Evolutionary conservation across 35 echinoderm and acorn worm genomes (phyloP).

Genomic region (Acanthaster planci): DNA sequence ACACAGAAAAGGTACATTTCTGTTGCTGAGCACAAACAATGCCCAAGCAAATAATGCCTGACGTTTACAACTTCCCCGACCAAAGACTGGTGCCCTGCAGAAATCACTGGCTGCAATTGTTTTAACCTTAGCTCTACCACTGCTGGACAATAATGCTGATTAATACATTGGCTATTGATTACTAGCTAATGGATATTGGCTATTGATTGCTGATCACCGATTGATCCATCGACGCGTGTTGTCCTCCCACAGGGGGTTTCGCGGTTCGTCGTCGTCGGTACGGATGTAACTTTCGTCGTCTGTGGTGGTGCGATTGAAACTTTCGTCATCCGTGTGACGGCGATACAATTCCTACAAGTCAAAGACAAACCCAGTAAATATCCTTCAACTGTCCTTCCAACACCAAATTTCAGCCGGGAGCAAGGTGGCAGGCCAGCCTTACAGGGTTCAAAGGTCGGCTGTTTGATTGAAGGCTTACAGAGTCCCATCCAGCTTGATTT

Average conservation of each 20-base stretch:
- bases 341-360: conserved; percentile 1
- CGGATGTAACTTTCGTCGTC: conserved; percentile 59
- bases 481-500: no score
- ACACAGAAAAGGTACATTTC: no score
- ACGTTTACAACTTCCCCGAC: no score
- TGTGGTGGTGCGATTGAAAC: conserved; percentile 47
- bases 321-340: conserved; percentile 43
- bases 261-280: conserved; percentile 49
- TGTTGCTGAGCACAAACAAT: no score
- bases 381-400: no score
- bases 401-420: no score
- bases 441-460: neutral
- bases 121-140: neutral
- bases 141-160: neutral
- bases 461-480: neutral
- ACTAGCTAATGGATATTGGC: no score
- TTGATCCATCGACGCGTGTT: conserved; percentile 70
- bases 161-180: neutral
- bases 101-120: no score
- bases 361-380: neutral
- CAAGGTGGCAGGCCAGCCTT: neutral
- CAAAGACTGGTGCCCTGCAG: neutral
- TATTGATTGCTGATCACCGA: conserved; percentile 17
- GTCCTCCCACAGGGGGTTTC: conserved; percentile 48
- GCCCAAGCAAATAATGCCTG: no score